phyloP scores from a whole-genome alignment of 2,888 invertebrate genomes.

The Lagria hirta region DNA sequence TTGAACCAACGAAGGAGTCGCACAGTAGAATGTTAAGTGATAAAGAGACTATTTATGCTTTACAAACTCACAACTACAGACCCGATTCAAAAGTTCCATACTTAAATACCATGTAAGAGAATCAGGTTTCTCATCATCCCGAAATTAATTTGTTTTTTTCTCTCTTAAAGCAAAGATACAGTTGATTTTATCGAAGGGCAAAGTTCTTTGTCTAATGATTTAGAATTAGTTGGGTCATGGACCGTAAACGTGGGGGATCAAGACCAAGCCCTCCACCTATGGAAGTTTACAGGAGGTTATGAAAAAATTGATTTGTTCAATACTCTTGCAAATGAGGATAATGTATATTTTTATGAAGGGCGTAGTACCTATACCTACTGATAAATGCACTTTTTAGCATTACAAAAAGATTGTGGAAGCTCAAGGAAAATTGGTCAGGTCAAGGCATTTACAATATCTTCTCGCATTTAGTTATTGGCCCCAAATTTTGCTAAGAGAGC shows the following conservation, averaged over 20 bases:
- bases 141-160: background rate
- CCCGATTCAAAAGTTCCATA: conserved; percentile 87
- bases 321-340: conserved; percentile 66
- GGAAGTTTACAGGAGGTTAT: conserved; percentile 94
- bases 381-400: conserved; percentile 67
- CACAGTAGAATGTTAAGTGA: conserved; percentile 96
- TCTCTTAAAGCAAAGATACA: conserved; percentile 66
- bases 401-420: conserved; percentile 73
- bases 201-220: conserved; percentile 65
- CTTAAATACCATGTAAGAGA: conserved; percentile 85
- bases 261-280: conserved; percentile 95
- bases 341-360: conserved; percentile 54
- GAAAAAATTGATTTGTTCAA: conserved; percentile 81
- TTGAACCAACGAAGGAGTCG: conserved; percentile 93
- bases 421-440: conserved; percentile 76
- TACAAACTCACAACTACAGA: conserved; percentile 93
- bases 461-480: conserved; percentile 99
- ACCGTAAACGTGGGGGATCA: conserved; percentile 94
- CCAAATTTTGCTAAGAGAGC: conserved; percentile 66
- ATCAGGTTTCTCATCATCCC: background rate
- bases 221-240: conserved; percentile 94
- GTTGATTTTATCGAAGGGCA: conserved; percentile 76
- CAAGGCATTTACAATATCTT: conserved; percentile 89
- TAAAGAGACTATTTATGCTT: conserved; percentile 92
- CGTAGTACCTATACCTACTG: conserved; percentile 13